Evolutionary conservation across 2,113 vertebrate species (phyloP).

Genomic region (Brienomyrus brachyistius): DNA sequence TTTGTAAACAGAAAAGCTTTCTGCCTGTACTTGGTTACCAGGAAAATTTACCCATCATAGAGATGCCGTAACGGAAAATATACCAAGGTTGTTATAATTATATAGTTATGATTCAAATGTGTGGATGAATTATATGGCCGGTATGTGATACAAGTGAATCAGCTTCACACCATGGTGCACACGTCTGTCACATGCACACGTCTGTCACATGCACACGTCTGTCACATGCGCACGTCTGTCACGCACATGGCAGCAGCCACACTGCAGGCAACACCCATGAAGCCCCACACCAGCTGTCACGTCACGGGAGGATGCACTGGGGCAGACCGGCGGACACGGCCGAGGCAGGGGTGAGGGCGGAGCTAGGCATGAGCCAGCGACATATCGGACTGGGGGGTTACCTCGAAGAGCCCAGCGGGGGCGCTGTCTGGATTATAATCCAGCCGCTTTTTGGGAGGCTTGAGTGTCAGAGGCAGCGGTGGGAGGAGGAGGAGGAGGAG

Average conservation of each 20-base stretch:
- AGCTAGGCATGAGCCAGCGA: not conserved
- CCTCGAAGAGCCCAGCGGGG: constrained; percentile 80
- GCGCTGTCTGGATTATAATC: constrained; percentile 96
- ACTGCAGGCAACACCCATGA: not conserved
- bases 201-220: not conserved
- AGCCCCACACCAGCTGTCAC: not conserved
- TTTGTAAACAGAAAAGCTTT: not conserved
- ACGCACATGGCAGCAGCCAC: not conserved
- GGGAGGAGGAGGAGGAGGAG: constrained; percentile 65
- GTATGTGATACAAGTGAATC: not conserved
- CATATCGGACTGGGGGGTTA: constrained; percentile 55
- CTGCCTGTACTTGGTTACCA: not conserved
- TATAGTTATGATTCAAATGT: not conserved
- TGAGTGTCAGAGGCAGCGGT: constrained; percentile 68
- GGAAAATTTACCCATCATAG: not conserved
- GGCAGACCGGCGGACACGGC: not conserved
- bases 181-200: not conserved
- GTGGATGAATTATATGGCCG: not conserved
- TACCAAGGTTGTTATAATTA: not conserved
- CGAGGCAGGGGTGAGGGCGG: not conserved
- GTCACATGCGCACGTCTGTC: not conserved
- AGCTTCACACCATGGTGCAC: not conserved
- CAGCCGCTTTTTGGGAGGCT: constrained; percentile 99
- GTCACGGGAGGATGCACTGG: not conserved
- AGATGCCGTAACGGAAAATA: not conserved